Conservation (phyloP, 2,113 vertebrate species). For the Marcusenius ussheri region DNA sequence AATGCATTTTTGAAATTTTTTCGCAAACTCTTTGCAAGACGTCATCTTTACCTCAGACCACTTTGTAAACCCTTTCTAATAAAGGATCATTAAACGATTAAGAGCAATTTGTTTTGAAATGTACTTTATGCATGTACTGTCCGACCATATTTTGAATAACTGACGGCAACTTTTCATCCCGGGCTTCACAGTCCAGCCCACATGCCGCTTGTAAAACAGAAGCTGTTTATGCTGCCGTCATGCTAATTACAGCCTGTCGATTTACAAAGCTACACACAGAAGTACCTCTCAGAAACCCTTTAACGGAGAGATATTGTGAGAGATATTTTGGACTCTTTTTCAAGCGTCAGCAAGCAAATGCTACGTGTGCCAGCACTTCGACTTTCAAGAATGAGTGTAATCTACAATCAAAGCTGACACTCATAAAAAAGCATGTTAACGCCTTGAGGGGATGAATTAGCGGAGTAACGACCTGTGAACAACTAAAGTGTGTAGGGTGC, state of each 20-base stretch:
- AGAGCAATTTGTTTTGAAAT: not conserved
- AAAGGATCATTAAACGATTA: not conserved
- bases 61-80: not conserved
- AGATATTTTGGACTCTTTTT: not conserved
- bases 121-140: not conserved
- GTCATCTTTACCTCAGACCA: not conserved
- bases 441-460: slow-evolving; percentile 1
- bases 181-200: not conserved
- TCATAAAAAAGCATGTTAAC: not conserved
- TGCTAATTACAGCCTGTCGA: slow-evolving; percentile 7
- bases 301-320: not conserved
- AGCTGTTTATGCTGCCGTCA: slow-evolving; percentile 1
- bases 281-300: slow-evolving; percentile 9
- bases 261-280: not conserved
- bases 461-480: not conserved
- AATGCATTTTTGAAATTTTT: not conserved
- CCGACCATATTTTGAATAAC: not conserved
- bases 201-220: not conserved
- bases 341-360: not conserved
- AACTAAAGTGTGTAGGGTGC: not conserved
- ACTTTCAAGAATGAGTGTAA: slow-evolving; percentile 7
- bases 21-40: not conserved
- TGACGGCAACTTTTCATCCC: not conserved
- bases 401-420: slow-evolving; percentile 2
- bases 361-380: not conserved